phyloP scores from a whole-genome alignment of 2,888 invertebrate species.

The Eupsilia transversa region DNA sequence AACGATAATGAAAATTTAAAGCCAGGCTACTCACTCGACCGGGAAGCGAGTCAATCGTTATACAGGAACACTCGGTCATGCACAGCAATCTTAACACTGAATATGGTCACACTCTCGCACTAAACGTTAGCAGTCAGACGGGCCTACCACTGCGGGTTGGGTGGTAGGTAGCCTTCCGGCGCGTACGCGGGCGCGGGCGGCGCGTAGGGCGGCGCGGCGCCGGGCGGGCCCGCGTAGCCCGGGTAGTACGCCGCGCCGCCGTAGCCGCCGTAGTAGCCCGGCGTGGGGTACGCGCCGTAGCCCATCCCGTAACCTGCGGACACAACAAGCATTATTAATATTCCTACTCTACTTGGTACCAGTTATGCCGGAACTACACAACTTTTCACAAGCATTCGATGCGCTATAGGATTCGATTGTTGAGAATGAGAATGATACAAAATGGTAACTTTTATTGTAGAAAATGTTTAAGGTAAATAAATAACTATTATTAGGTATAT shows the following conservation, averaged over 20 bases:
- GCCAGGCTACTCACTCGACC: conserved; percentile 71
- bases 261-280: conserved; percentile 90
- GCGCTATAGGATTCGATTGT: not conserved
- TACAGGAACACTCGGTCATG: conserved; percentile 53
- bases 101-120: conserved; percentile 60
- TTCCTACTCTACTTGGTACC: not conserved
- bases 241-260: conserved; percentile 86
- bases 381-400: not conserved
- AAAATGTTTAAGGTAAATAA: not conserved
- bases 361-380: not conserved
- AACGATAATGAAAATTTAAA: conserved; percentile 68
- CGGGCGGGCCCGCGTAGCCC: conserved; percentile 74
- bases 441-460: not conserved
- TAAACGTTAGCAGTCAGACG: conserved; percentile 44
- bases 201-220: conserved; percentile 71
- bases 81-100: conserved; percentile 61
- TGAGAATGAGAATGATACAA: not conserved
- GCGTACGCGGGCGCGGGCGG: conserved; percentile 72
- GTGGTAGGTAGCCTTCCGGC: conserved; percentile 82
- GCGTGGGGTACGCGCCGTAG: conserved; percentile 85
- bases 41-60: conserved; percentile 57
- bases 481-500: not conserved
- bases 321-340: conserved; percentile 15
- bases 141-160: conserved; percentile 86
- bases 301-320: conserved; percentile 85